Percentiles rank a stretch among this genome's conserved stretches.
These are phyloP conservation scores for Drosophila pachea DNA, from an alignment of 1,140 invertebrate genomes.

Conservation along the genomic window DNA sequence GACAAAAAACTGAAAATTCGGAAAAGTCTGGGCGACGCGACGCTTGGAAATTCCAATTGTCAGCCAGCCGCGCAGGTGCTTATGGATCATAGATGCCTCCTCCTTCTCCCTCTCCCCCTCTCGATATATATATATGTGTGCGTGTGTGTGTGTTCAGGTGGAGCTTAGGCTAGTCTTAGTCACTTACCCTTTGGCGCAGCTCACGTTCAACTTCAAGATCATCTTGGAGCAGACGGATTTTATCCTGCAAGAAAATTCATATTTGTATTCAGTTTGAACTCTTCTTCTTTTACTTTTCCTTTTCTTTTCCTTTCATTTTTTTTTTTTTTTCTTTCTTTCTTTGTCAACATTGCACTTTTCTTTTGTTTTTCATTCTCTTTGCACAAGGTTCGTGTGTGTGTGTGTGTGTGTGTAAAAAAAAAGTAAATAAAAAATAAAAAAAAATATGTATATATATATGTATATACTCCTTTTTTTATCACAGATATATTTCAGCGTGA, in stretches of 20 bases:
- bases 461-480: constrained; percentile 1
- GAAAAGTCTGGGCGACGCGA: constrained; percentile 23
- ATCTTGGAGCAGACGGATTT: constrained; percentile 97
- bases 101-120: too few species aligned
- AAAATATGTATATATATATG: too few species aligned
- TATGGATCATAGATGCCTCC: too few species aligned
- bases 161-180: not conserved
- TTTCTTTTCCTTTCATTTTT: constrained; percentile 16
- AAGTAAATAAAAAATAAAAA: too few species aligned
- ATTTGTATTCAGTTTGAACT: constrained; percentile 39
- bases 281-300: constrained; percentile 4
- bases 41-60: constrained; percentile 45
- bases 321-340: constrained; percentile 4
- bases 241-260: constrained; percentile 88
- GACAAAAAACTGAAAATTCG: constrained; percentile 59
- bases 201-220: constrained; percentile 98
- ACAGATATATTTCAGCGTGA: not conserved
- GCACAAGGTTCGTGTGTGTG: constrained; percentile 25
- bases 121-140: not conserved
- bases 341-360: constrained; percentile 39
- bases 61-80: too few species aligned
- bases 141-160: not conserved
- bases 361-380: constrained; percentile 5
- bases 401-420: too few species aligned
- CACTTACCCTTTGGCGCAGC: constrained; percentile 95